Base-by-base conservation (phyloP, 2,113 vertebrate genomes). In the Sander lucioperca region DNA sequence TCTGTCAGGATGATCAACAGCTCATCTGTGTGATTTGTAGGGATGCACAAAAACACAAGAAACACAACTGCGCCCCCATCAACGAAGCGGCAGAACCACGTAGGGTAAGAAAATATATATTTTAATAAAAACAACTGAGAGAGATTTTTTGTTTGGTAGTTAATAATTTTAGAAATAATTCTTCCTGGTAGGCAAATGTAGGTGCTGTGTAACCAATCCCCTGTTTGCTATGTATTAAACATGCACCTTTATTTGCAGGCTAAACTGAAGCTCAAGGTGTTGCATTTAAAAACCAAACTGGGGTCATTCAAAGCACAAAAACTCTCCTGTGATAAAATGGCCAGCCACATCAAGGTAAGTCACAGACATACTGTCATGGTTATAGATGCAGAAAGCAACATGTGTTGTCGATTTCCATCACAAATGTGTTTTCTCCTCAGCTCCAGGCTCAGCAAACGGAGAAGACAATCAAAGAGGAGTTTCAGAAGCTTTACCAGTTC, bases 11-110 rank as follows among this genome's bases (percentile, higher is more conserved):
- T 6, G 89, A 94, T 4, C 18, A 21, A n/a, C 57, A 89, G 77
- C 61, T 76, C 66, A 61, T 93, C 74, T 93, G 90, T 74, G 1
- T 83, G 39, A 54, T 87, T 6, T 94, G 91, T 27, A 79, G 85
- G 47, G 77, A 83, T 23, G 0, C 83, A 10, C 58, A 89, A 12
- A n/a, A 74, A 23, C 89, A 66, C 1, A 77, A 73, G 23, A 53
- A 77, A 18, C 88, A 80, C 43, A 79, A 77, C 66, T 90, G 63
- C 12, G 10, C 67, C 5, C 80, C 87, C 8, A 47, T 90, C 50
- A 23, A 19, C 0, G 82, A 90, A 81, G 88, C 80, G 50, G 84
- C 30, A 57, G 23, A 66, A 6, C 58, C 77, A 6, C 14, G 12
- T 1, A 80, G 68, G 57, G 91, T 92, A 27, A 89, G 86, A 19